Evolutionary conservation across 2,888 invertebrate species (phyloP), one percentile per base, ranked within the genome.

Genomic region (Drosophila buzzatii): DNA sequence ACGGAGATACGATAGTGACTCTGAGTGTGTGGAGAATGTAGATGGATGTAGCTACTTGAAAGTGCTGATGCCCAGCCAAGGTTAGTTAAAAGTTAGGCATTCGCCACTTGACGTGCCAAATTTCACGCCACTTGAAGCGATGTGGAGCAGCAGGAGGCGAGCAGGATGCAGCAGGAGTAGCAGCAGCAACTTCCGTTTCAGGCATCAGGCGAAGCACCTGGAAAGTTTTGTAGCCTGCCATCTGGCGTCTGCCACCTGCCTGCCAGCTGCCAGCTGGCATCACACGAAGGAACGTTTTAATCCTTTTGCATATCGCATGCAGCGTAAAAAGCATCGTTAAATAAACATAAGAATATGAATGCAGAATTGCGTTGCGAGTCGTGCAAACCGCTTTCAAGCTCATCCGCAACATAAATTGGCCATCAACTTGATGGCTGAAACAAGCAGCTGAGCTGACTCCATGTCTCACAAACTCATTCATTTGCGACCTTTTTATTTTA

Each of bases 311-410:
- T 82, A 83, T 79, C 58, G 84, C 75, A 73, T 79, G 74, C 81
- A 83, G 76, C 81, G 81, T 86, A 86, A 89, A 88, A 86, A 83
- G 86, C 89, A 81, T 88, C 85, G 89, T 85, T 86, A 89, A 89
- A 89, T 85, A 89, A 88, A 85, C 84, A 86, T 85, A 84, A 88
- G 87, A 72, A 89, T 86, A 86, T 85, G 85, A 86, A 85, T 85
- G 86, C 77, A 88, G 77, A 86, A 85, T 83, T 84, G 69, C 69
- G 64, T 45, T 51, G 60, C 62, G 56, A 39, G 27, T 41, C 27
- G 16, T 41, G 33, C 57, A 4, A 59, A 20, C n/a, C 33, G 39
- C 72, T 55, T 41, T 18, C 55, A 51, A 51, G 37, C 59, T 61
- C 49, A 63, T 68, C 37, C 52, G 39, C 39, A 52, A 35, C 73